Evolutionary conservation across 2,113 vertebrate species (phyloP), one percentile per base, ranked within the genome.

Genomic region (Eira barbara): DNA sequence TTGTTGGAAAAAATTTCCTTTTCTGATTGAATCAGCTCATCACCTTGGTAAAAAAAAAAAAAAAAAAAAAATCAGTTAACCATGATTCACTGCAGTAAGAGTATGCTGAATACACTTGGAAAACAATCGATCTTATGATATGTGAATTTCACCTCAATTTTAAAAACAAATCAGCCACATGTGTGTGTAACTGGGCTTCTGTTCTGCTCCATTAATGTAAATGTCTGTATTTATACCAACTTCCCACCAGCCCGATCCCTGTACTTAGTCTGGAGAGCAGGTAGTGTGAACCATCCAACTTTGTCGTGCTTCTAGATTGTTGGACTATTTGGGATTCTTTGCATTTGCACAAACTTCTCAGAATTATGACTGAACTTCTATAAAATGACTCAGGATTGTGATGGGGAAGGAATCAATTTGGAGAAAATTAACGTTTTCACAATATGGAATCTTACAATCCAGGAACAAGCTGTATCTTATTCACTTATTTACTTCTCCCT

Each of bases 211-310:
- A 23, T 12, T 21, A 29, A 15, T 27, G 36, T n/a, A 13, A 55
- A 34, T 2, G 21, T n/a, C 59, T n/a, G 4, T 14, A 8, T 31
- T n/a, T n/a, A 14, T 10, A n/a, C 36, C 27, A 18, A 6, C 7
- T 10, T 23, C 42, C 29, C 5, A 7, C 17, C 15, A 3, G 31
- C 18, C 25, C 20, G 1, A 5, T 13, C 14, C 29, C 29, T 65
- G 21, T 0, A 3, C 0, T 9, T 1, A 13, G 3, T 27, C 73
- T 10, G 13, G 29, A 29, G 57, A 15, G n/a, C 13, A n/a, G 31
- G 15, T 2, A 6, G 45, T 4, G 7, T 14, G 73, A 36, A 5
- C 9, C 49, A 17, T 47, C 49, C 49, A n/a, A 1, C 23, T 23
- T 2, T 2, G 4, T 7, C 11, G 2, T 23, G 55, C 29, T n/a